These are phyloP conservation scores for Argyrosomus regius DNA, from an alignment of 2,797 vertebrate species.

Conservation along the genomic window DNA sequence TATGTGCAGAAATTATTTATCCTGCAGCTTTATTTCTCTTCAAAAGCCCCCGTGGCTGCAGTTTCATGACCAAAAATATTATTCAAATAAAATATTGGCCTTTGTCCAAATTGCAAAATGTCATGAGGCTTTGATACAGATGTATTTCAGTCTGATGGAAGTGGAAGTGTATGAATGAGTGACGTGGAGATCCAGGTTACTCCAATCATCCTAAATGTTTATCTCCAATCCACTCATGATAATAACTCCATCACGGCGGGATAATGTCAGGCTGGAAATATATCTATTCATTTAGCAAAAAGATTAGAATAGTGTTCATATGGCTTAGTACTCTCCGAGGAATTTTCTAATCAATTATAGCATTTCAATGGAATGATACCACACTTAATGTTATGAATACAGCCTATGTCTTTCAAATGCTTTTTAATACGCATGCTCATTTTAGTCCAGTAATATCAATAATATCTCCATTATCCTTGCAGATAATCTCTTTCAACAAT, in stretches of 20 bases:
- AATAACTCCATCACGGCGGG: conserved; percentile 72
- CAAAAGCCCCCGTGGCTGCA: neutral
- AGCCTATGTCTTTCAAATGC: conserved; percentile 51
- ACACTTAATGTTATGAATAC: conserved; percentile 78
- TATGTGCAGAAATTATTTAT: neutral
- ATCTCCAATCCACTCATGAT: conserved; percentile 78
- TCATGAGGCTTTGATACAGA: conserved; percentile 47
- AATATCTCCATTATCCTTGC: conserved; percentile 58
- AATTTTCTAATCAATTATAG: conserved; percentile 81
- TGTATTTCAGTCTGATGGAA: conserved; percentile 47
- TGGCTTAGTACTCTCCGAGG: conserved; percentile 72
- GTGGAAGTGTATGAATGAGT: conserved; percentile 65
- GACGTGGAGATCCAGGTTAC: conserved; percentile 70
- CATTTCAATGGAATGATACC: conserved; percentile 78
- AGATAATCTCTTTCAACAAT: conserved; percentile 50
- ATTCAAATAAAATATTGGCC: conserved; percentile 11
- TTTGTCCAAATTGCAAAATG: conserved; percentile 23
- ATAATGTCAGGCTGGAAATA: conserved; percentile 78
- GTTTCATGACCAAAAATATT: neutral
- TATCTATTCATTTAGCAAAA: conserved; percentile 81
- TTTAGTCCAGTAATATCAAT: conserved; percentile 61
- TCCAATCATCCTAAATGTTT: conserved; percentile 81
- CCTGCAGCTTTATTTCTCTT: neutral
- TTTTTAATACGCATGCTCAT: conserved; percentile 59
- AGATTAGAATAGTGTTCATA: conserved; percentile 79